Conservation (phyloP, 1,140 invertebrate species). For the Bombus affinis region DNA sequence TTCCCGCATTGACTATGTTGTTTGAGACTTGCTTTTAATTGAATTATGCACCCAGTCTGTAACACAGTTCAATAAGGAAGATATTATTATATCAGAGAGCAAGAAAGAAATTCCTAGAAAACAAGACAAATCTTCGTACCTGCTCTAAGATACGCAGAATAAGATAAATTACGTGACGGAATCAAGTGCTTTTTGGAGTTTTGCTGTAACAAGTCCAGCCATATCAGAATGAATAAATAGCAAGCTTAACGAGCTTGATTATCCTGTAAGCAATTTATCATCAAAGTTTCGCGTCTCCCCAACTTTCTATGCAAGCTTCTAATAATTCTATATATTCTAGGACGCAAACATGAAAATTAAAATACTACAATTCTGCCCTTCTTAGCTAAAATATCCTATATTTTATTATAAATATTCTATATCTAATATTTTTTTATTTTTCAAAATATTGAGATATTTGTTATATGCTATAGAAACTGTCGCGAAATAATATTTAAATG, state of each 20-base stretch:
- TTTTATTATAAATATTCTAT: no score
- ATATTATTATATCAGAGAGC: neutral
- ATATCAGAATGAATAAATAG: neutral
- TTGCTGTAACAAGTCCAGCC: neutral
- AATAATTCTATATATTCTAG: neutral
- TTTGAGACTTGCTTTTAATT: no score
- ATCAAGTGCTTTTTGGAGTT: neutral
- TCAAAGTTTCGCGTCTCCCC: neutral
- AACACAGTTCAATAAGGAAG: neutral
- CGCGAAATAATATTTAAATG: neutral
- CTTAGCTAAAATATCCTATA: neutral
- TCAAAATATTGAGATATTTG: neutral
- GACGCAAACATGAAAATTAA: neutral
- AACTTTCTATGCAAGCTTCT: neutral
- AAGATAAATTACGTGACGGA: neutral
- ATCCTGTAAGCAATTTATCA: neutral
- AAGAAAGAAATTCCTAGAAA: neutral
- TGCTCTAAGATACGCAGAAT: neutral
- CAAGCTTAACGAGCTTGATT: neutral
- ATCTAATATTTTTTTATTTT: neutral
- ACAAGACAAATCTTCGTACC: neutral
- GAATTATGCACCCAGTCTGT: no score
- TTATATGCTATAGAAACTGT: neutral
- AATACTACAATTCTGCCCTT: neutral
- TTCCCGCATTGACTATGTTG: no score